These are phyloP conservation scores for Thymelicus acteon DNA, from an alignment of 2,888 invertebrate genomes.

Conservation along the genomic window DNA sequence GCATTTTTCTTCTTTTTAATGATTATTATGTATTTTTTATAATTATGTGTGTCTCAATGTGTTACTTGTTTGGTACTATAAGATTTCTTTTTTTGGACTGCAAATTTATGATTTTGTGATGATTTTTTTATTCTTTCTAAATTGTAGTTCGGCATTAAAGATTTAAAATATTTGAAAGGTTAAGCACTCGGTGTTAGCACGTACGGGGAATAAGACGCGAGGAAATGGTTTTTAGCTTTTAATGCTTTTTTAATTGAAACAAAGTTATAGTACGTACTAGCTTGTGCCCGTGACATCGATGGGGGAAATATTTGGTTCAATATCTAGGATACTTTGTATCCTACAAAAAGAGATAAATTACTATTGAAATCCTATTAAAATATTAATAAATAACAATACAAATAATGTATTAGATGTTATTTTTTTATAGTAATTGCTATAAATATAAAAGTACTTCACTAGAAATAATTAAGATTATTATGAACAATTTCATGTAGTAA, in stretches of 20 bases:
- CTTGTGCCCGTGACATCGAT: constrained; percentile 25
- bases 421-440: too few relatives aligned
- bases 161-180: not conserved
- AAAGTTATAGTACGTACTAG: too few relatives aligned
- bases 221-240: not conserved
- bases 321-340: too few relatives aligned
- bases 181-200: constrained; percentile 20
- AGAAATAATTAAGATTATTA: too few relatives aligned
- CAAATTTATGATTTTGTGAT: not conserved
- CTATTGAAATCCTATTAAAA: too few relatives aligned
- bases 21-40: constrained; percentile 14
- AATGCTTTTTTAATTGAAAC: too few relatives aligned
- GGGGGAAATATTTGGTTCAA: too few relatives aligned
- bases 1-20: constrained; percentile 22
- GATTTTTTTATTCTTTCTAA: not conserved
- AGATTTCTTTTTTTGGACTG: not conserved
- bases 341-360: too few relatives aligned
- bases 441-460: too few relatives aligned
- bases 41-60: not conserved
- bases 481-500: too few relatives aligned
- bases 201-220: constrained; percentile 13
- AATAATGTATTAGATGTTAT: too few relatives aligned
- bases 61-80: constrained; percentile 24
- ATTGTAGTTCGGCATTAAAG: not conserved
- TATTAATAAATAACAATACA: too few relatives aligned